These are phyloP conservation scores for cattle (Bos taurus) DNA, from an alignment of 2,113 vertebrate species.

Conservation along the genomic window ARS-UCD2.0 NC_037338.1:188001-188500, in stretches of 20 bases:
- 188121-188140: background rate
- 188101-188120: background rate
- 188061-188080: background rate
- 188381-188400: background rate
- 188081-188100: background rate
- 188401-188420: background rate
- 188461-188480: background rate
- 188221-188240: conserved; percentile 6
- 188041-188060: background rate
- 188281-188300: background rate
- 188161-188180: background rate
- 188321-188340: background rate
- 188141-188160: background rate
- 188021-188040: background rate
- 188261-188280: background rate
- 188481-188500: background rate
- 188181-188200: background rate
- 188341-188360: conserved; percentile 31
- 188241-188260: background rate
- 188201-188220: background rate
- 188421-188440: conserved; percentile 27
- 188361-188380: background rate
- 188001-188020: conserved; percentile 2
- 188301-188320: background rate
- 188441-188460: background rate